A percentile compares a stretch with the other conserved stretches of the same genome.
Conservation (phyloP, 2,888 invertebrate species). For the Crocallis elinguaria region DNA sequence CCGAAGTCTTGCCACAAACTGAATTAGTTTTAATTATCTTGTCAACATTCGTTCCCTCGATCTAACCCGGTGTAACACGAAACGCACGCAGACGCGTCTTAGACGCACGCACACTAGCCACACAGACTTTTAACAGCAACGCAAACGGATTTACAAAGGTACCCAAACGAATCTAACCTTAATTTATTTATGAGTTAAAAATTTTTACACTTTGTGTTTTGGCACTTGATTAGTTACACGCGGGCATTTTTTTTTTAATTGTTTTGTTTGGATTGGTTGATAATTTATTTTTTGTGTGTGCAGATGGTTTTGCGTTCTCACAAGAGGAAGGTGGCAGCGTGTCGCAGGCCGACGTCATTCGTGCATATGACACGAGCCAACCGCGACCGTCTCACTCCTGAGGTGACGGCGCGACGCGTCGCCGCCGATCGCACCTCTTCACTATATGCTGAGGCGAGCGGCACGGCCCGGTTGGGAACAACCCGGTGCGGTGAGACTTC, state of each 20-base stretch:
- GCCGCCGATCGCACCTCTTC: constrained; percentile 17
- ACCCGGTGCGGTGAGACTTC: neutral
- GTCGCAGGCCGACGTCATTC: constrained; percentile 96
- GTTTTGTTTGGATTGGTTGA: neutral
- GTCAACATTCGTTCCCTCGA: constrained; percentile 7
- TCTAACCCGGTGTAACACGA: constrained; percentile 16
- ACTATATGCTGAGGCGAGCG: constrained; percentile 14
- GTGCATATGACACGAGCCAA: constrained; percentile 97
- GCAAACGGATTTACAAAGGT: constrained; percentile 33
- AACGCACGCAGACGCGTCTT: constrained; percentile 54
- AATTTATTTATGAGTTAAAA: constrained; percentile 30
- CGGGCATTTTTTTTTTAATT: constrained; percentile 20
- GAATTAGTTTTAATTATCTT: neutral
- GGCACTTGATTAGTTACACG: constrained; percentile 39
- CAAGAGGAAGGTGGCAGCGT: constrained; percentile 99
- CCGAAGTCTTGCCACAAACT: neutral
- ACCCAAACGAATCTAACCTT: constrained; percentile 15
- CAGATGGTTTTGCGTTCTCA: constrained; percentile 99
- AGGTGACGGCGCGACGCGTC: constrained; percentile 50
- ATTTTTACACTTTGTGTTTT: constrained; percentile 28
- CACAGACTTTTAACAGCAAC: constrained; percentile 29
- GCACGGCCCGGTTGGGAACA: neutral
- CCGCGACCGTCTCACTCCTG: constrained; percentile 91
- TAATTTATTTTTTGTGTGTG: constrained; percentile 30
- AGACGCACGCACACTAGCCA: constrained; percentile 47